Base-by-base conservation (phyloP, 2,888 invertebrate genomes). In the Blastobasis adustella region DNA sequence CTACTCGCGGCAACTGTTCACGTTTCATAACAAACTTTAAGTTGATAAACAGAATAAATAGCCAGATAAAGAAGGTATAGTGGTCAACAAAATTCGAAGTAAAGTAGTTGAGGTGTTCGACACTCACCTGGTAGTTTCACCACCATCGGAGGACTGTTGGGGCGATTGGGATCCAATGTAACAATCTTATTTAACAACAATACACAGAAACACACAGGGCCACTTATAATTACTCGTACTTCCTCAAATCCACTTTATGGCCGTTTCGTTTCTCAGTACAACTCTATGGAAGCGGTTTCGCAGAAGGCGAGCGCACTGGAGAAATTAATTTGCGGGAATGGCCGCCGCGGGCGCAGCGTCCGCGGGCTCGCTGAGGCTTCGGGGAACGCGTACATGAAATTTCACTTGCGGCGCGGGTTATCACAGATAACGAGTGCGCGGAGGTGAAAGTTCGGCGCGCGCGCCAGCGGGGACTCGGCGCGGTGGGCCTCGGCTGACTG, bases 81-180 rank as follows among this genome's bases (percentile, higher is more conserved):
- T 3, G 23, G 3, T 2, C 23, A 23, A 23, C 23, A 23, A 23
- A 23, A 23, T 23, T 23, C 23, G 3, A 23, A 3, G 23, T 23
- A 23, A 23, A 23, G 23, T 23, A 23, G 23, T 23, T 43, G 44
- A 40, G 2, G 10, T 44, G 39, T 45, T 37, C 41, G 4, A 6
- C 37, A 65, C 81, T 85, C 59, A 88, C 88, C 88, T 85, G 88
- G 87, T 76, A 88, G 81, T 76, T 85, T 87, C 64, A 86, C 88
- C 87, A 88, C 88, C 88, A 88, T 88, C 82, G 81, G 82, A 84
- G 88, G 87, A 80, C 79, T 70, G 65, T 65, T 63, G 54, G 76
- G 79, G 67, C 76, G 75, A 68, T 86, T 84, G 85, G 88, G 87
- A 88, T 88, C 88, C 88, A 88, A 88, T 84, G 79, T 88, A 87